Evolutionary conservation across 2,113 vertebrate genomes (phyloP).

Genomic region (zebrafish (Danio rerio)): GRCz12tu NC_133180.1:12483501-12484000

Average conservation of each 20-base stretch:
- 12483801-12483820: not conserved
- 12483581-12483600: not conserved
- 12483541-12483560: not conserved
- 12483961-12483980: not conserved
- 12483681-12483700: not conserved
- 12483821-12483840: not conserved
- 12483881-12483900: not conserved
- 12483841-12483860: not conserved
- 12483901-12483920: not conserved
- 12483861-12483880: not conserved
- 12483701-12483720: constrained; percentile 19
- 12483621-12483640: not conserved
- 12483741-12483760: not conserved
- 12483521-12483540: not conserved
- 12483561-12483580: not conserved
- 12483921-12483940: not conserved
- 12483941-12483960: not conserved
- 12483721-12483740: not conserved
- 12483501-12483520: not conserved
- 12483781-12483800: not conserved
- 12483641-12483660: not conserved
- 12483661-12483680: constrained; percentile 21
- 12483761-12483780: not conserved
- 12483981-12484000: not conserved
- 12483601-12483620: not conserved